Percentiles rank a stretch among this genome's conserved stretches.
Conservation (phyloP, 2,888 invertebrate species). For the Altica lythri region DNA sequence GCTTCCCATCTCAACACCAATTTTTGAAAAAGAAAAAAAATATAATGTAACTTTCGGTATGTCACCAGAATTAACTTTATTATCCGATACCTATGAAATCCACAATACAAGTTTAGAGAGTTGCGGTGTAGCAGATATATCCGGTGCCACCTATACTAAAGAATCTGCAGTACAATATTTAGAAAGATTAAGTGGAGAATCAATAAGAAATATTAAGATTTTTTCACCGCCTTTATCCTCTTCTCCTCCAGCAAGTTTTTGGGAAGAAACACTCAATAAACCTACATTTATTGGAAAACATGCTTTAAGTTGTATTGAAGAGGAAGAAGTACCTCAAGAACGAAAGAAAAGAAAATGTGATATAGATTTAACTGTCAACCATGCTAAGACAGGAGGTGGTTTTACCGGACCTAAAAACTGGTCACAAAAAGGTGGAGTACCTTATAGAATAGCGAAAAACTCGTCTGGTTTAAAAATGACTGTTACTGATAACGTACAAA, state of each 20-base stretch:
- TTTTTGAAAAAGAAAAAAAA: not conserved
- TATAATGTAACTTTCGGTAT: slow-evolving; percentile 5
- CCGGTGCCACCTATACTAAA: slow-evolving; percentile 46
- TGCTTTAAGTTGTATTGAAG: not conserved
- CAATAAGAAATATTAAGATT: too few species aligned
- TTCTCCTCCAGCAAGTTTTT: too few species aligned
- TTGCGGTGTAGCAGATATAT: slow-evolving; percentile 58
- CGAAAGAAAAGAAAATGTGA: slow-evolving; percentile 41
- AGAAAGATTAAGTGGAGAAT: slow-evolving; percentile 35
- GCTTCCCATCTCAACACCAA: slow-evolving; percentile 29
- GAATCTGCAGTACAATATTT: slow-evolving; percentile 34
- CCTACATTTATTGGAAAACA: too few species aligned
- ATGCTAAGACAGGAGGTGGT: slow-evolving; percentile 39
- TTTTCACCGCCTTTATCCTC: too few species aligned
- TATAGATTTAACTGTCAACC: slow-evolving; percentile 30
- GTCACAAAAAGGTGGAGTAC: slow-evolving; percentile 39
- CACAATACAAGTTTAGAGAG: slow-evolving; percentile 53
- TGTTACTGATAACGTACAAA: slow-evolving; percentile 1
- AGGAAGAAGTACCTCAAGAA: not conserved
- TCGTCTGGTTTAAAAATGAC: slow-evolving; percentile 40
- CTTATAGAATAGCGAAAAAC: slow-evolving; percentile 36
- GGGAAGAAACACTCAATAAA: too few species aligned
- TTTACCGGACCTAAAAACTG: slow-evolving; percentile 32
- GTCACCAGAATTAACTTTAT: not conserved
- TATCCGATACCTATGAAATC: too few species aligned